Conservation (phyloP, 2,888 invertebrate species). For the Tryphoninae sp. region DNA sequence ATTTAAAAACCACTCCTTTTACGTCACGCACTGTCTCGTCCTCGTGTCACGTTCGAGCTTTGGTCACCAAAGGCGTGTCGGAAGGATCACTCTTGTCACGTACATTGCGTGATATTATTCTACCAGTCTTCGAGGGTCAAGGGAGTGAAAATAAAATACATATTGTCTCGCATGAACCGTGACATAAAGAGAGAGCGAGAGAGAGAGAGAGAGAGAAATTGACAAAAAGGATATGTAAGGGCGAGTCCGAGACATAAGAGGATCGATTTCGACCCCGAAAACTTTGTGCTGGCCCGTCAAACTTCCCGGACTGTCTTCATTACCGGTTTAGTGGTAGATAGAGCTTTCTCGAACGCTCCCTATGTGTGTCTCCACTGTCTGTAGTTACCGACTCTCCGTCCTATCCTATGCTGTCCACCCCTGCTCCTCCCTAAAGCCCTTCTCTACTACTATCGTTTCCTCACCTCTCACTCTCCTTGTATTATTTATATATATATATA, state of each 20-base stretch:
- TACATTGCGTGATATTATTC: not conserved
- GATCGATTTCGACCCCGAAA: conserved; percentile 48
- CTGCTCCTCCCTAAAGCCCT: not conserved
- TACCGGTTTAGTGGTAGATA: conserved; percentile 27
- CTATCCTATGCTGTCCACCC: not conserved
- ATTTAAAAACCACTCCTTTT: not conserved
- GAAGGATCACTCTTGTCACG: conserved; percentile 4
- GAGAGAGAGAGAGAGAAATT: conserved; percentile 5
- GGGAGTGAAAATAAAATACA: not conserved
- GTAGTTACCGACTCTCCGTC: conserved; percentile 29
- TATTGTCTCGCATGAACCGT: conserved; percentile 20
- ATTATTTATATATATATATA: conserved; percentile 8
- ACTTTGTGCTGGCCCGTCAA: conserved; percentile 35
- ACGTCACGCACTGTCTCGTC: not conserved
- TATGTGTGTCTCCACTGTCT: conserved; percentile 17
- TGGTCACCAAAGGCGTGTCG: not conserved
- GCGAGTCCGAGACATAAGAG: conserved; percentile 13
- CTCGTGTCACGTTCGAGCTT: not conserved
- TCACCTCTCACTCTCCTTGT: conserved; percentile 31
- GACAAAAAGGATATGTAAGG: conserved; percentile 5
- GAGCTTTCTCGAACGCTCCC: conserved; percentile 27
- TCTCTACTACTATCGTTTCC: conserved; percentile 28
- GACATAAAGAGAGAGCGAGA: not conserved
- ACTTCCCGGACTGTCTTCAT: conserved; percentile 56
- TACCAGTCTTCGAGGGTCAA: not conserved